Base-by-base conservation (phyloP, 2,888 invertebrate species). In the Melanostoma scalare region DNA sequence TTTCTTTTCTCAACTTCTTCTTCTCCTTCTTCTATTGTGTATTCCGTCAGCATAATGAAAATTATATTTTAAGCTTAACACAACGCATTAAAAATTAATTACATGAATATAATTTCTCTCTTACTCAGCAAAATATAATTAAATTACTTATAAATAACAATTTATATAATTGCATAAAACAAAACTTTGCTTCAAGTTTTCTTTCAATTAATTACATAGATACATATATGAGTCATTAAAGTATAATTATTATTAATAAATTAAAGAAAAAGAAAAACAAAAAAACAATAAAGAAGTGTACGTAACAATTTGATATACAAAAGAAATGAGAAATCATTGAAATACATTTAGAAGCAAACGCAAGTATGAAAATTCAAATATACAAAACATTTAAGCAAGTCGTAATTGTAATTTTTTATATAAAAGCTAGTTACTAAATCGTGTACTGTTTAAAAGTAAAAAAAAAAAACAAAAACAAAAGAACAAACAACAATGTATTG, bases 391-490 rank as follows among this genome's bases (percentile, higher is more conserved):
- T 48, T 77, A 72, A 44, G 60, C 61, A 78, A 84, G 75, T 79
- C 84, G 79, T 84, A 84, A 79, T 84, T 84, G 84, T 84, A 84
- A 84, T 84, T 84, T 84, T 63, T 84, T 84, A 79, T 75, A 84
- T 84, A 84, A 84, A 84, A 74, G 79, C 79, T 84, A 84, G 84
- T 84, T 75, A 84, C 84, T 79, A 84, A 84, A 72, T 72, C 72
- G 72, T 84, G 71, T 84, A 84, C 71, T 79, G 74, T 84, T 78
- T 78, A 84, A 74, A 84, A 74, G 58, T 71, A 75, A 46, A 46
- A 61, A 60, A 76, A 73, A 36, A 56, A 76, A 71, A 65, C 20
- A 63, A 65, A 72, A 50, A 63, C 46, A 50, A 63, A 63, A 20
- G 20, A 20, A 20, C 50, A 69, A 73, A 78, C 73, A 82, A 75